Base-by-base conservation (phyloP, 2,797 vertebrate species). In the Lacerta agilis region DNA sequence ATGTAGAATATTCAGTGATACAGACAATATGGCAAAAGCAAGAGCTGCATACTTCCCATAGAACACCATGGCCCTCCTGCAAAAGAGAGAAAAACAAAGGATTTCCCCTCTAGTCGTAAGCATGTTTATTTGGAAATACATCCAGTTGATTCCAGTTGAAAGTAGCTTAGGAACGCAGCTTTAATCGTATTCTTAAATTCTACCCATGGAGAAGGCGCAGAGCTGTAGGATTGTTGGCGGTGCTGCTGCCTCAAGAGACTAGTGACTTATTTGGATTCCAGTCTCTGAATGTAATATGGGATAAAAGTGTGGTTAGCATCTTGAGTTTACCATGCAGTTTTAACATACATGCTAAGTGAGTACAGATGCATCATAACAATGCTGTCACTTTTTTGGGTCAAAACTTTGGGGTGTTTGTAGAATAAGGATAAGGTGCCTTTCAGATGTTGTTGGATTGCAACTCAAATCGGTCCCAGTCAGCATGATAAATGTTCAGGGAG, bases 1-100 rank as follows among this genome's bases (percentile, higher is more conserved):
- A 90, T 98, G 97, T 87, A 98, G 97, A 86, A 98, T 93, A 87
- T 98, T 97, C 94, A 99, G 94, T 93, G 98, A 96, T 82, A 98
- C 91, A 93, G 95, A 97, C 93, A 99, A 80, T 78, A 98, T 85
- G 85, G 98, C 95, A 93, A 99, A 90, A 81, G 95, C 96, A 87
- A 97, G 91, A 94, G 96, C 97, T 85, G 97, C 95, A 77, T 97
- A 97, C 95, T 98, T 99, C 92, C 97, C 87, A 61, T 96, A 97
- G 93, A 92, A 97, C 97, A 97, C 97, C 95, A 97, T 98, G 88
- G 81, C 83, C 76, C 75, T 87, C 49, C 95, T 96, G 94, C 96
- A 95, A 77, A 45, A 93, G 8, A 96, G 87, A 92, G 89, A n/a
- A 86, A 13, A 75, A 0, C n/a, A 41, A 33, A 90, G 77, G 83